Percentiles rank a stretch among this genome's conserved stretches.
phyloP scores from a whole-genome alignment of 2,888 invertebrate genomes.

The Tortricodes alternella region DNA sequence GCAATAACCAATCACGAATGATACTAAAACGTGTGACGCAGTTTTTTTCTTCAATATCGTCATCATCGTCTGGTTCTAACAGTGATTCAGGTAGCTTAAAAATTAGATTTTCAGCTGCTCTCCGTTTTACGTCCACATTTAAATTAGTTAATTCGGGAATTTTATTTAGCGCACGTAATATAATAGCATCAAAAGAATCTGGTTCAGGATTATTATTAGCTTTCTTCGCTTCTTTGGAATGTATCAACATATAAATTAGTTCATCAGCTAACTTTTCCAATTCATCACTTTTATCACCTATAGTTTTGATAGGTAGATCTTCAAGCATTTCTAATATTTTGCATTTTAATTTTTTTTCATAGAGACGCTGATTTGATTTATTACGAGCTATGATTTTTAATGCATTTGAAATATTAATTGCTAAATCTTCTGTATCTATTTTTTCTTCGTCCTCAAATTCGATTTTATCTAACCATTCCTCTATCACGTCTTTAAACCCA shows the following conservation, averaged over 20 bases:
- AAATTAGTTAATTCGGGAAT: slow-evolving; percentile 15
- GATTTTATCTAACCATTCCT: slow-evolving; percentile 37
- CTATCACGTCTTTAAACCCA: slow-evolving; percentile 35
- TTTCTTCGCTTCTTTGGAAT: slow-evolving; percentile 33
- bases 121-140: not conserved
- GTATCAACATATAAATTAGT: slow-evolving; percentile 33
- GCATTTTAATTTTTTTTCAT: slow-evolving; percentile 36
- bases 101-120: slow-evolving; percentile 7
- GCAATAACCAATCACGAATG: not conserved
- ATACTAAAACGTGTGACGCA: not conserved
- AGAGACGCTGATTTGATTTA: slow-evolving; percentile 33
- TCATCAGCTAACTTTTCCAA: slow-evolving; percentile 32
- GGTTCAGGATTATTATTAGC: too few relatives aligned
- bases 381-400: slow-evolving; percentile 35
- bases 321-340: slow-evolving; percentile 39
- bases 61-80: slow-evolving; percentile 3
- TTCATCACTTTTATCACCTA: slow-evolving; percentile 21
- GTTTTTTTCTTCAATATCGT: not conserved
- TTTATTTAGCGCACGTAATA: slow-evolving; percentile 35
- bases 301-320: slow-evolving; percentile 34
- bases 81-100: slow-evolving; percentile 24
- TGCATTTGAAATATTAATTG: slow-evolving; percentile 35
- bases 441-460: slow-evolving; percentile 32
- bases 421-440: slow-evolving; percentile 32
- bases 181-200: too few relatives aligned